A percentile compares a stretch with the other conserved stretches of the same genome.
These are phyloP conservation scores for Alcis repandata DNA, from an alignment of 2,888 invertebrate species.

Conservation along the genomic window DNA sequence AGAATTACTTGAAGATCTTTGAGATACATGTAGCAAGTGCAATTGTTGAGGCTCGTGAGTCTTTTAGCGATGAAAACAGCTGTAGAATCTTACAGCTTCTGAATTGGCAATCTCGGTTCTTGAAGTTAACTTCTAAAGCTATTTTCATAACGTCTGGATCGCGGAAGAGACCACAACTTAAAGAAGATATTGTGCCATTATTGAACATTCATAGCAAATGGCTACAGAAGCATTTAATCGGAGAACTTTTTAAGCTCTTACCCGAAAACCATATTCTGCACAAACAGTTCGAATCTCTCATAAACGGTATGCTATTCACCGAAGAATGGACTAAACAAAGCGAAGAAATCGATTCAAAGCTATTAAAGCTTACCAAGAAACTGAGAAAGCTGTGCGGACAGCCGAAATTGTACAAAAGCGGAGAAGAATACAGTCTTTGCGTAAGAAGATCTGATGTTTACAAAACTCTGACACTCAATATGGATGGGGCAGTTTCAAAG, in stretches of 20 bases:
- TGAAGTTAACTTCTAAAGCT: constrained; percentile 69
- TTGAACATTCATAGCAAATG: constrained; percentile 91
- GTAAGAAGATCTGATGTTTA: constrained; percentile 57
- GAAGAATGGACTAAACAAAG: constrained; percentile 51
- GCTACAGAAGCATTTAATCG: constrained; percentile 89
- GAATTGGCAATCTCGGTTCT: constrained; percentile 85
- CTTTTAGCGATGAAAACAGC: constrained; percentile 68
- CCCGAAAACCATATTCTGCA: constrained; percentile 49
- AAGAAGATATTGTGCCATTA: constrained; percentile 86
- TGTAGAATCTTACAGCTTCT: constrained; percentile 79
- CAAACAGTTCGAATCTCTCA: constrained; percentile 50
- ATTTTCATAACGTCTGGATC: constrained; percentile 66
- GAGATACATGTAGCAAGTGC: constrained; percentile 75
- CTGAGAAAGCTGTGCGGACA: constrained; percentile 73
- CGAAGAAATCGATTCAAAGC: constrained; percentile 60
- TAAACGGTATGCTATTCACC: constrained; percentile 33
- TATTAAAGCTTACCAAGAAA: constrained; percentile 73
- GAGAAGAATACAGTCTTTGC: constrained; percentile 64
- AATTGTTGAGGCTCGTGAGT: constrained; percentile 59
- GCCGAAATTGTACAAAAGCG: constrained; percentile 69
- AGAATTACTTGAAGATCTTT: constrained; percentile 75
- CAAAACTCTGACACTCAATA: constrained; percentile 62
- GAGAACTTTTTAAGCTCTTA: constrained; percentile 60
- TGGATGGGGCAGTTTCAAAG: constrained; percentile 65
- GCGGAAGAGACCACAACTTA: constrained; percentile 68